These are phyloP conservation scores for Caenorhabditis macrosperma DNA, from an alignment of 2,888 invertebrate genomes.

Conservation along the genomic window DNA sequence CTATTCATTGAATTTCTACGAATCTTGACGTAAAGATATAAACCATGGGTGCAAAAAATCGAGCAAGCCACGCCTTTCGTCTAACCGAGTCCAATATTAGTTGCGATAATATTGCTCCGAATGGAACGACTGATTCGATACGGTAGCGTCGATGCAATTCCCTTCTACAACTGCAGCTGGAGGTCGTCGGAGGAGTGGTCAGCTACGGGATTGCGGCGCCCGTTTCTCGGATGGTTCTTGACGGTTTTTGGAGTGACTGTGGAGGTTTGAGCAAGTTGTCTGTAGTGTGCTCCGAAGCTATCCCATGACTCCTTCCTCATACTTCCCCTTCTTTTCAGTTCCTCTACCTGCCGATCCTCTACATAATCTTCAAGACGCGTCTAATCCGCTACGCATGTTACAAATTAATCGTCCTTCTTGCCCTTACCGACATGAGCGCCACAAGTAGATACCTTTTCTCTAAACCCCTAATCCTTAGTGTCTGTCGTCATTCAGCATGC, in stretches of 20 bases:
- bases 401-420: slow-evolving; percentile 34
- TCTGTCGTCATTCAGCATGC: slow-evolving; percentile 15
- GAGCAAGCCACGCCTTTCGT: no score
- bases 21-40: no score
- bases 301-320: no score
- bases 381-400: slow-evolving; percentile 34
- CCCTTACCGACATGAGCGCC: slow-evolving; percentile 42
- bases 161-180: slow-evolving; percentile 45
- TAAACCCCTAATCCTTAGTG: not conserved
- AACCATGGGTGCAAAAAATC: no score
- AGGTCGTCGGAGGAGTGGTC: slow-evolving; percentile 35
- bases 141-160: slow-evolving; percentile 38
- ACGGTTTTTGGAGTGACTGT: slow-evolving; percentile 22
- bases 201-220: slow-evolving; percentile 12
- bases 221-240: slow-evolving; percentile 36
- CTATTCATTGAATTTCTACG: no score
- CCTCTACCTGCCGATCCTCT: slow-evolving; percentile 39
- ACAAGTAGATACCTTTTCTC: slow-evolving; percentile 14
- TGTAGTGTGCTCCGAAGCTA: not conserved
- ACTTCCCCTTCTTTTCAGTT: no score
- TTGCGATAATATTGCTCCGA: not conserved
- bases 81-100: no score
- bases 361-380: slow-evolving; percentile 42
- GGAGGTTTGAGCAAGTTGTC: slow-evolving; percentile 29
- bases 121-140: slow-evolving; percentile 40